Conservation (phyloP, 2,113 vertebrate genomes). For the Gymnarchus niloticus region DNA sequence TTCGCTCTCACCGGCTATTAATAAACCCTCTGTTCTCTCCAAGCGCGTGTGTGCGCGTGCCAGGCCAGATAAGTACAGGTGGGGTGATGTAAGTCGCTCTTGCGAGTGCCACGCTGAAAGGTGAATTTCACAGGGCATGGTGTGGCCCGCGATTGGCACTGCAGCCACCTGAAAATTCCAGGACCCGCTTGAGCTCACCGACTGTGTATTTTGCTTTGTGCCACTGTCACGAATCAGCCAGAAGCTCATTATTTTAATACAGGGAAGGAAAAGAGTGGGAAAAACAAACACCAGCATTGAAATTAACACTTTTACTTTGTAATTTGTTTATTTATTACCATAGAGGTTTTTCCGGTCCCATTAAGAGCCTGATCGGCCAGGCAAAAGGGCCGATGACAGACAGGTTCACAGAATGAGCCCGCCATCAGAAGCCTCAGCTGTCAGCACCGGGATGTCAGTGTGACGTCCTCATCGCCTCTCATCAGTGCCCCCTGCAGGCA, state of each 20-base stretch:
- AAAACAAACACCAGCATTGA: slow-evolving; percentile 26
- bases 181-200: slow-evolving; percentile 14
- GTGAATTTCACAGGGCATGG: slow-evolving; percentile 50
- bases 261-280: slow-evolving; percentile 18
- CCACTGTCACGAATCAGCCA: slow-evolving; percentile 29
- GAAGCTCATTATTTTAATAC: slow-evolving; percentile 37
- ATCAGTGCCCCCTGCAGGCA: neutral
- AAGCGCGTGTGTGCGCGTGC: slow-evolving; percentile 54
- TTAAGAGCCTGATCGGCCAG: neutral
- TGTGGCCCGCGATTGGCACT: slow-evolving; percentile 64
- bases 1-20: slow-evolving; percentile 58
- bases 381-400: neutral
- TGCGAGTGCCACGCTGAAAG: slow-evolving; percentile 58
- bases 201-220: slow-evolving; percentile 35
- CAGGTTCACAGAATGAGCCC: neutral
- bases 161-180: slow-evolving; percentile 30
- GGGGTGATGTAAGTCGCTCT: slow-evolving; percentile 63
- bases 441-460: slow-evolving; percentile 12
- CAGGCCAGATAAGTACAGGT: slow-evolving; percentile 68
- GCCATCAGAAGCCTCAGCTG: neutral
- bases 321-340: slow-evolving; percentile 18
- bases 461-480: neutral
- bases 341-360: neutral
- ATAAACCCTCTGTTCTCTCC: slow-evolving; percentile 59
- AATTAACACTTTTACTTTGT: slow-evolving; percentile 27